phyloP scores from a whole-genome alignment of 2,113 vertebrate genomes.

The Junco hyemalis region DNA sequence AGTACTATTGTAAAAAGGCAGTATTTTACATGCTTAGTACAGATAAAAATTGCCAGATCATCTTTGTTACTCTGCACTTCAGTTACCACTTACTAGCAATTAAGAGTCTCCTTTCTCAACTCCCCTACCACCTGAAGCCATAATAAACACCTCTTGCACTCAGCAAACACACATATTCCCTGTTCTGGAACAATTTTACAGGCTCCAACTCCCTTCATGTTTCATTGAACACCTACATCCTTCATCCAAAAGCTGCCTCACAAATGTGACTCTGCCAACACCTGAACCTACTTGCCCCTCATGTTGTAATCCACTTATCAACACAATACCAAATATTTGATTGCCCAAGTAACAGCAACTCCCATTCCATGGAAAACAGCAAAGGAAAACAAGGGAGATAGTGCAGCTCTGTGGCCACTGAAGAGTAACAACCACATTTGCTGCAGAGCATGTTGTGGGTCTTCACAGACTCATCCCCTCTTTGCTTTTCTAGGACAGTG shows the following conservation, averaged over 20 bases:
- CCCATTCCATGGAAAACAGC: not conserved
- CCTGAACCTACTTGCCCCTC: not conserved
- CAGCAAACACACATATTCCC: not conserved
- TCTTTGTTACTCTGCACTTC: not conserved
- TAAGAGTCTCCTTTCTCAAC: not conserved
- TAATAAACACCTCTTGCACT: not conserved
- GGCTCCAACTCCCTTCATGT: not conserved
- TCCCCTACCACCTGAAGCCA: not conserved
- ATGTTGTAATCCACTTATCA: not conserved
- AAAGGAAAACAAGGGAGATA: not conserved
- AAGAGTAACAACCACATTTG: not conserved
- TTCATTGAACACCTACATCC: not conserved
- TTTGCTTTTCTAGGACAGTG: not conserved
- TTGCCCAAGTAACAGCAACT: not conserved
- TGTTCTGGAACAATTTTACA: not conserved
- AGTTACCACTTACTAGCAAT: not conserved
- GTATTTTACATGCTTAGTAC: not conserved
- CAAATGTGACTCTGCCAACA: not conserved
- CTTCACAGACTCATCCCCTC: not conserved
- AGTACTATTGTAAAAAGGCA: not conserved
- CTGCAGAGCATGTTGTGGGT: fast-evolving
- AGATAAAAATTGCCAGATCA: not conserved
- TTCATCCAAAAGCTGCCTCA: not conserved
- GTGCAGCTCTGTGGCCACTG: not conserved
- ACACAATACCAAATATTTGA: not conserved